Base-by-base conservation (phyloP, 2,888 invertebrate species). In the Leucania comma region DNA sequence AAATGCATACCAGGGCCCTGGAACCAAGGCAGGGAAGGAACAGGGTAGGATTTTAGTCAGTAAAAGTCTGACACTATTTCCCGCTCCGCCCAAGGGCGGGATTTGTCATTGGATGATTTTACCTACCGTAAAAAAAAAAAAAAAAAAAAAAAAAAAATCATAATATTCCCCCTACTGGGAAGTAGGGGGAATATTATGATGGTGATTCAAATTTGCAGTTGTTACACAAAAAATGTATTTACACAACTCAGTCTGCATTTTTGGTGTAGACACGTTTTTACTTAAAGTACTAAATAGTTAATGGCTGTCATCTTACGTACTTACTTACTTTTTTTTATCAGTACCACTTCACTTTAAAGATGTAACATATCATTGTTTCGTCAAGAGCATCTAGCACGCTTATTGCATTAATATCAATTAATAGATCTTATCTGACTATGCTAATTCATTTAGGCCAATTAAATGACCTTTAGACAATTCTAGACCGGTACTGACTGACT, bases 361-460 rank as follows among this genome's bases (percentile, higher is more conserved):
- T 54, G 60, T 46, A 64, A 75, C n/a, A 51, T 62, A 53, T 58
- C 63, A 81, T 85, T 81, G 83, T 86, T 82, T 78, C 61, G 72
- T 75, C 73, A 74, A 35, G 67, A 68, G 57, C 51, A 73, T 79
- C 69, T 59, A 64, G 42, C 59, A 61, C 22, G 51, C 14, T 29
- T 64, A 65, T 57, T 61, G 32, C 29, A 69, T 64, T 67, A 65
- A 68, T 58, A 62, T 58, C 72, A 82, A 70, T 69, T 50, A 59
- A 50, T n/a, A 50, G 42, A 67, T 72, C 48, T 29, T 68, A 82
- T 74, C 66, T 20, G 10, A 42, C 42, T 42, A 14, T 42, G 42
- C 42, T 5, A 32, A 38, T 35, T 35, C 26, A 24, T 32, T 20
- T 57, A 51, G 32, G 22, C 46, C 71, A 53, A 54, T 48, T 70